These are phyloP conservation scores for Creontiades dilutus DNA, from an alignment of 2,888 invertebrate species.

Conservation along the genomic window DNA sequence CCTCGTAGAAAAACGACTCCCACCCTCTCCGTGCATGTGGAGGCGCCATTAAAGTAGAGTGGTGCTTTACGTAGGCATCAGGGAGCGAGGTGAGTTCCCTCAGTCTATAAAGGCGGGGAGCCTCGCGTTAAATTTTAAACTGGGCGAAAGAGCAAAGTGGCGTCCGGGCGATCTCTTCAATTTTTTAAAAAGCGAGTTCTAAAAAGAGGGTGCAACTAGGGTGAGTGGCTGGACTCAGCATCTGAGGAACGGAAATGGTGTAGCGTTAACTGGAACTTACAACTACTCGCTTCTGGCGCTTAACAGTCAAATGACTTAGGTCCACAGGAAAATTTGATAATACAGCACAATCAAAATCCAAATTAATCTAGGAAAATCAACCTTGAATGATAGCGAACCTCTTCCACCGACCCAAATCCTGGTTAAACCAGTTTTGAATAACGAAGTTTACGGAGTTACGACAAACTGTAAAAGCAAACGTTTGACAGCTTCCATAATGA, in stretches of 20 bases:
- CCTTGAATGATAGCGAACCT: too few relatives aligned
- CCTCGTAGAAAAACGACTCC: slow-evolving; percentile 41
- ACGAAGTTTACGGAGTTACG: too few relatives aligned
- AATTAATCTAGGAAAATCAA: too few relatives aligned
- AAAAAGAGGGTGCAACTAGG: background rate
- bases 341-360: too few relatives aligned
- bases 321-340: too few relatives aligned
- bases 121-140: slow-evolving; percentile 58
- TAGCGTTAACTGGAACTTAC: too few relatives aligned
- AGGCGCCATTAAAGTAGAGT: slow-evolving; percentile 66
- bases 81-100: slow-evolving; percentile 5
- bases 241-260: background rate
- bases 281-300: too few relatives aligned
- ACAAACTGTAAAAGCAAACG: too few relatives aligned
- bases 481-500: too few relatives aligned
- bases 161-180: slow-evolving; percentile 52
- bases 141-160: slow-evolving; percentile 57
- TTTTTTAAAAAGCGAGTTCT: slow-evolving; percentile 53
- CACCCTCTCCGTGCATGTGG: slow-evolving; percentile 38
- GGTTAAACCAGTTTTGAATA: too few relatives aligned
- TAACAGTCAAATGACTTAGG: too few relatives aligned
- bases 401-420: too few relatives aligned
- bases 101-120: background rate
- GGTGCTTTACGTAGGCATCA: slow-evolving; percentile 65
- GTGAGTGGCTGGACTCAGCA: slow-evolving; percentile 1